Evolutionary conservation across 2,888 invertebrate genomes (phyloP), one percentile per base, ranked within the genome.

Genomic region (Cheilosia vernalis): DNA sequence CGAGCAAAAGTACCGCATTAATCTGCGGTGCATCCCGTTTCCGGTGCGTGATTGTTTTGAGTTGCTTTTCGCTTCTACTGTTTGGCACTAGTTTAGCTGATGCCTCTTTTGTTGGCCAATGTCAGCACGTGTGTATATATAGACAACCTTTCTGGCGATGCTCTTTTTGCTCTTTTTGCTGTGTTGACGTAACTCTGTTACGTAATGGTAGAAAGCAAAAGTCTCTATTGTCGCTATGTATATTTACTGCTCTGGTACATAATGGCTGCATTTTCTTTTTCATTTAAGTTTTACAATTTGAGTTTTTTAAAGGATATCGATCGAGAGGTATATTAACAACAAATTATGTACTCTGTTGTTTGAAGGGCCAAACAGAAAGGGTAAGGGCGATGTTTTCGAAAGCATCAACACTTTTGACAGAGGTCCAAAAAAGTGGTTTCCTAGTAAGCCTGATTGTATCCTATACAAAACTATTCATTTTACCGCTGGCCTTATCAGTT

Each of bases 101-200:
- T 42, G 15, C 5, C 2, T 37, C 60, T 49, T 60, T 44, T 81
- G 24, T 76, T 51, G 69, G 69, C 24, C 81, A 81, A 81, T 70
- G 81, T 64, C 76, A 76, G 40, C 51, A 56, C 53, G 53, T 15
- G 47, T 61, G 13, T 82, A 82, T 77, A 77, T 81, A 82, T 82
- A 82, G 77, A 77, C 13, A 47, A 77, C 58, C 63, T 70, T 77
- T 77, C 56, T 60, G 40, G 44, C 44, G 37, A 64, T 70, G 19
- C 40, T 47, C 44, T 61, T 4, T 21, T 9, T 30, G 9, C 7
- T 69, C 44, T 61, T 4, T 21, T 9, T 30, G 9, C 7, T 69
- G 69, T 69, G 69, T 40, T 76, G 69, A 24, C 53, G 56, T 51
- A 56, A 27, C 33, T 33, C 27, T 27, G 40, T 82, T 82, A 33